Evolutionary conservation across 2,113 vertebrate genomes (phyloP).

Genomic region (Pavo muticus): DNA sequence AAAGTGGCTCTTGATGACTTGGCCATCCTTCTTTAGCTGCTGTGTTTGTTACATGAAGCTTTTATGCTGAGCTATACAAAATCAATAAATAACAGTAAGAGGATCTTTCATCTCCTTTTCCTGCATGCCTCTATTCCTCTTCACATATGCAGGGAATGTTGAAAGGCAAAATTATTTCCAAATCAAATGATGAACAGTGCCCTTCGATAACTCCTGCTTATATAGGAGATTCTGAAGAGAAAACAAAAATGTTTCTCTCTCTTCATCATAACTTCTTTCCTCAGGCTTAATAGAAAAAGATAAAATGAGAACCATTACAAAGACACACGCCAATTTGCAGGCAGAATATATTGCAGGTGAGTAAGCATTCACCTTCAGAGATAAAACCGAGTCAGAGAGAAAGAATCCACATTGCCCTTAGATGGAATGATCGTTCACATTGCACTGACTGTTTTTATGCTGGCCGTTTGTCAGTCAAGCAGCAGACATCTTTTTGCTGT

Average conservation of each 20-base stretch:
- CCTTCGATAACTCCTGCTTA: not conserved
- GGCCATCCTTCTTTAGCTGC: not conserved
- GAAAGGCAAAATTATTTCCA: slow-evolving; percentile 51
- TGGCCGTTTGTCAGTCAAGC: slow-evolving; percentile 13
- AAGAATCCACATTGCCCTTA: slow-evolving; percentile 28
- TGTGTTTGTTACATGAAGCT: not conserved
- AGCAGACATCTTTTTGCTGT: not conserved
- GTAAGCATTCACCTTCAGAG: slow-evolving; percentile 42
- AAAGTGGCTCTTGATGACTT: not conserved
- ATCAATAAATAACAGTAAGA: slow-evolving; percentile 21
- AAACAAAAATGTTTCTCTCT: slow-evolving; percentile 11
- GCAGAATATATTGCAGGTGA: slow-evolving; percentile 47
- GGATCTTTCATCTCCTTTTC: not conserved
- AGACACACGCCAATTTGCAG: slow-evolving; percentile 44
- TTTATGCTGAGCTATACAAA: slow-evolving; percentile 22
- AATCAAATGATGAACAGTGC: slow-evolving; percentile 46
- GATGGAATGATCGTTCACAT: not conserved
- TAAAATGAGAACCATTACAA: slow-evolving; percentile 53
- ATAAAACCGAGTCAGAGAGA: slow-evolving; percentile 38
- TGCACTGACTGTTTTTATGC: not conserved
- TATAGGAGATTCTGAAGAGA: not conserved
- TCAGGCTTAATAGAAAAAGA: slow-evolving; percentile 50
- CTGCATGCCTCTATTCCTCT: not conserved
- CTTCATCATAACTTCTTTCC: slow-evolving; percentile 20
- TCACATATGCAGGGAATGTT: not conserved